A percentile compares a stretch with the other conserved stretches of the same genome.
Evolutionary conservation across 1,140 invertebrate species (phyloP).

Genomic region (Sitodiplosis mosellana): DNA sequence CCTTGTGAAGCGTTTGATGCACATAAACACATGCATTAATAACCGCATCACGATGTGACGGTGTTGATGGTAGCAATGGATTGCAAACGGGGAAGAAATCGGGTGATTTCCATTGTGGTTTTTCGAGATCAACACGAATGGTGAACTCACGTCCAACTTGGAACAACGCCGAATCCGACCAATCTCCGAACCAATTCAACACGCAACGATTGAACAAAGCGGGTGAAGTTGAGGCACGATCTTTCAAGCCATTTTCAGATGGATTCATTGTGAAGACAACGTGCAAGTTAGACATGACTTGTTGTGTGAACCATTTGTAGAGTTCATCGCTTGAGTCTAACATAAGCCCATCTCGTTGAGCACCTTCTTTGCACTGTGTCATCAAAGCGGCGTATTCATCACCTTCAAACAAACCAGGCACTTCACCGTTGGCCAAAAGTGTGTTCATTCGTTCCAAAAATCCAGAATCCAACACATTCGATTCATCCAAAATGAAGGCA

Average conservation of each 20-base stretch:
- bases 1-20: slow-evolving; percentile 90
- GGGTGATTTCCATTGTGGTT: slow-evolving; percentile 62
- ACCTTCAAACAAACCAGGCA: slow-evolving; percentile 74
- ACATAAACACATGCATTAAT: slow-evolving; percentile 97
- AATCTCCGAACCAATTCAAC: slow-evolving; percentile 99
- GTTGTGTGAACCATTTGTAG: slow-evolving; percentile 92
- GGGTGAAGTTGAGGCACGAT: slow-evolving; percentile 94
- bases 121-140: slow-evolving; percentile 63
- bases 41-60: slow-evolving; percentile 80
- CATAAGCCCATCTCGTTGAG: slow-evolving; percentile 95
- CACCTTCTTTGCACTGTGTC: slow-evolving; percentile 99
- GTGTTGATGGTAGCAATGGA: slow-evolving; percentile 50
- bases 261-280: slow-evolving; percentile 99
- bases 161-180: slow-evolving; percentile 93
- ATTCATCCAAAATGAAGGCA: slow-evolving; percentile 97
- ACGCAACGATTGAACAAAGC: slow-evolving; percentile 99
- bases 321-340: slow-evolving; percentile 95
- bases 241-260: slow-evolving; percentile 91
- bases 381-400: slow-evolving; percentile 98
- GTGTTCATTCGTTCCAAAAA: slow-evolving; percentile 99
- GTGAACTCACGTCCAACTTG: slow-evolving; percentile 78
- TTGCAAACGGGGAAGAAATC: slow-evolving; percentile 78
- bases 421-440: slow-evolving; percentile 92
- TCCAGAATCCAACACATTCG: slow-evolving; percentile 95
- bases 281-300: slow-evolving; percentile 98